These are phyloP conservation scores for Opisthocomus hoazin DNA, from an alignment of 2,113 vertebrate species.

Conservation along the genomic window DNA sequence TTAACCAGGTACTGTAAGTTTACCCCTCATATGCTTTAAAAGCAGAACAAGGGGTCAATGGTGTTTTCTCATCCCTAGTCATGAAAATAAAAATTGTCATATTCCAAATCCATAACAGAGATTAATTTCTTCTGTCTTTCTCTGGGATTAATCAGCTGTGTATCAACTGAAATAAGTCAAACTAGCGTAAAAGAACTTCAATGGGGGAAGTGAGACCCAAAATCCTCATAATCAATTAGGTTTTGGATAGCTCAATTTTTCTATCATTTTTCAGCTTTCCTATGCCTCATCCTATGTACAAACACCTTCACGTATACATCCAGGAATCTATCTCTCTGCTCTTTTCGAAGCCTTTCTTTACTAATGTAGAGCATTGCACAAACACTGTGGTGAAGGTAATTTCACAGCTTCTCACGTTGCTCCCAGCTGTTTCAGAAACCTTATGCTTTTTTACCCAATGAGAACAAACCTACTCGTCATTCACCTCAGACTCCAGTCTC, in stretches of 20 bases:
- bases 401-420: neutral
- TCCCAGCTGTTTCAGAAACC: neutral
- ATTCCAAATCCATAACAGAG: neutral
- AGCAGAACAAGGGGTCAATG: neutral
- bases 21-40: neutral
- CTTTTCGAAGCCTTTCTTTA: neutral
- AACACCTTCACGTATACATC: neutral
- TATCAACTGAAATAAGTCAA: neutral
- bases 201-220: fast-evolving
- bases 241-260: neutral
- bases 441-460: neutral
- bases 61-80: neutral
- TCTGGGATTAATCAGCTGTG: neutral
- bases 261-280: neutral
- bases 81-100: neutral
- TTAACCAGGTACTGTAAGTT: neutral
- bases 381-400: neutral
- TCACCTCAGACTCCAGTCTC: neutral
- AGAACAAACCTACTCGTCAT: neutral
- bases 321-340: neutral
- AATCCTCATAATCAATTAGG: neutral
- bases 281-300: neutral
- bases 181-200: neutral
- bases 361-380: neutral
- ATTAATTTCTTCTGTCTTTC: neutral